Evolutionary conservation across 2,888 invertebrate species (phyloP), one percentile per base, ranked within the genome.

Genomic region (Nephrocerus scutellatus): DNA sequence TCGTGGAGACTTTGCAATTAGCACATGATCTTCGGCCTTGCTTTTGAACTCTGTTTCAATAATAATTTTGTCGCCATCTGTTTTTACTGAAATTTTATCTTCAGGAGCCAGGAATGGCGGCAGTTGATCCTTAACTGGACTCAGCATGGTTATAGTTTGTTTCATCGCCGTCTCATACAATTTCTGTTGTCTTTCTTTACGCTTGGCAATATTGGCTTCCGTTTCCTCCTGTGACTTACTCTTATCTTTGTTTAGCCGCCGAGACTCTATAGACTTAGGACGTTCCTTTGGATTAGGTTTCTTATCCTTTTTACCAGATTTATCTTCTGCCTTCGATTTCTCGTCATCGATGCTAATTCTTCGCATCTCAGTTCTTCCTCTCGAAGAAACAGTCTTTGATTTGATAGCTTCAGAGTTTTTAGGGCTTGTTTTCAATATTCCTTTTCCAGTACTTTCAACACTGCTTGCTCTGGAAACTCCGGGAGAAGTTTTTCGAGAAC

Each of bases 141-240:
- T 82, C 21, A 82, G 74, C 48, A 82, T 70, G 0, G 81, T 82
- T 53, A 82, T 81, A 0, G 82, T 81, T 64, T 82, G 82, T 58
- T 82, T 81, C 56, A 83, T 76, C 3, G 82, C 82, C 4, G 79
- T 80, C 68, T 83, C 82, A 51, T 83, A 83, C 2, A 83, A 63
- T 73, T 81, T 77, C 58, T 83, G 83, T 54, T 83, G 83, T 47
- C 82, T 76, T 54, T 82, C 82, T 61, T 81, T 80, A 30, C 83
- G 75, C 59, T 82, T 82, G 2, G 77, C 80, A 20, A 65, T 58
- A 60, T 82, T 81, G 0, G 79, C 76, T 52, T 82, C 82, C 44
- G 79, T 79, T 48, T 82, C 82, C 57, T 82, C 82, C 60, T 80
- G 80, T 2, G 81, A 82, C 57, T 79, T 81, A 5, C 80, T 77